These are phyloP conservation scores for Percina caprodes DNA, from an alignment of 2,113 vertebrate genomes.

Conservation along the genomic window DNA sequence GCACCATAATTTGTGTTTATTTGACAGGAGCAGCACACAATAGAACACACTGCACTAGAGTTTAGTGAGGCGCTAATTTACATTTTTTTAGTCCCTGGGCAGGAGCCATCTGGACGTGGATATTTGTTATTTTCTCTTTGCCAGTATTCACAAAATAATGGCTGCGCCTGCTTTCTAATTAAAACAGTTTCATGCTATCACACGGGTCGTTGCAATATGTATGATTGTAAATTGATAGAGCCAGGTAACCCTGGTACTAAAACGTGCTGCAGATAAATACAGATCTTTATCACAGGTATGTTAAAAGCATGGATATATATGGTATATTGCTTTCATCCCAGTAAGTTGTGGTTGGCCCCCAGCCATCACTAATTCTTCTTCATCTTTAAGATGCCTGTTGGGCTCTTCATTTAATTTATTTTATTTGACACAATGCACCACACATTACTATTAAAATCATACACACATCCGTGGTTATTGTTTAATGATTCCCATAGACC, in stretches of 20 bases:
- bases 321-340: background rate
- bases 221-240: constrained; percentile 22
- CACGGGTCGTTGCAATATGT: constrained; percentile 30
- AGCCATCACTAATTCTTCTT: constrained; percentile 26
- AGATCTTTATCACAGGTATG: constrained; percentile 8
- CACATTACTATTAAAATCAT: constrained; percentile 47
- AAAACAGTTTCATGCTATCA: constrained; percentile 58
- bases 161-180: constrained; percentile 40
- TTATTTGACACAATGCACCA: constrained; percentile 40
- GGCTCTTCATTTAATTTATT: constrained; percentile 27
- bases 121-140: constrained; percentile 56
- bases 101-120: constrained; percentile 65
- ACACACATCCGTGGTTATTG: constrained; percentile 46
- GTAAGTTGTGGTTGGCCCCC: background rate
- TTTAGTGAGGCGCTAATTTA: constrained; percentile 52
- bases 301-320: background rate
- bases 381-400: constrained; percentile 4
- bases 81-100: constrained; percentile 46
- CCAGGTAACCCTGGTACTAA: constrained; percentile 18
- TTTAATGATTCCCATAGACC: constrained; percentile 57
- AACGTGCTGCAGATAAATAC: constrained; percentile 9
- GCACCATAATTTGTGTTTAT: constrained; percentile 63
- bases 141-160: constrained; percentile 51
- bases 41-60: constrained; percentile 32
- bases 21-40: constrained; percentile 54